These are phyloP conservation scores for Carlito syrichta DNA, from an alignment of 2,113 vertebrate species.

Conservation along the genomic window DNA sequence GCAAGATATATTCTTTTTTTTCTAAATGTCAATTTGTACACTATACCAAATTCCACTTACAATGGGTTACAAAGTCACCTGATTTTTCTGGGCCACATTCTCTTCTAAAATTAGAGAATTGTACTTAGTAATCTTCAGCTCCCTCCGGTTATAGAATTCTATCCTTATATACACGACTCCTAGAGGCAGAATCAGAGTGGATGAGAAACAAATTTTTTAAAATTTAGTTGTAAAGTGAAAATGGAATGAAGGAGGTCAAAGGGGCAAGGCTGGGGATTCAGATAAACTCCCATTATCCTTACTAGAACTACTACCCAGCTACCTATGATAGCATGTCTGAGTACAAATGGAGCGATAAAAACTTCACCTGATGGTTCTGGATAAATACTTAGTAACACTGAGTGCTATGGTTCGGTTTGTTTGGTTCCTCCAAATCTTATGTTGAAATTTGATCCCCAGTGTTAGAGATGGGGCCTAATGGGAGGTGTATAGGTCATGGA, in stretches of 20 bases:
- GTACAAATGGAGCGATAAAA: not conserved
- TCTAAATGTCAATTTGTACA: not conserved
- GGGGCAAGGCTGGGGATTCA: not conserved
- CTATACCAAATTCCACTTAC: not conserved
- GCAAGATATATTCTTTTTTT: not conserved
- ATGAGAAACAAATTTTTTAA: not conserved
- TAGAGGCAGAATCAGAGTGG: not conserved
- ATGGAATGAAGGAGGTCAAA: not conserved
- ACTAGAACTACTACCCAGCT: not conserved
- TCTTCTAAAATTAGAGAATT: not conserved
- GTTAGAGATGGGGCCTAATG: too few species aligned
- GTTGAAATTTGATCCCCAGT: too few species aligned
- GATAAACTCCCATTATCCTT: too few species aligned
- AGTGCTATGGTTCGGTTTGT: too few species aligned
- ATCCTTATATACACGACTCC: not conserved
- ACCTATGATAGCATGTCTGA: not conserved
- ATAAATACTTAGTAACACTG: not conserved
- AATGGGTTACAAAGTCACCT: not conserved
- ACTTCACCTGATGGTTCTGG: not conserved
- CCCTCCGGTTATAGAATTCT: not conserved
- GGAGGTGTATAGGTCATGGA: too few species aligned
- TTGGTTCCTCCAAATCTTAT: too few species aligned
- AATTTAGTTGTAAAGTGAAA: too few species aligned
- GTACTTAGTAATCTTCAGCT: not conserved
- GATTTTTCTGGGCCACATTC: not conserved